phyloP scores from a whole-genome alignment of 2,797 vertebrate genomes.

The Eospalax fontanierii region DNA sequence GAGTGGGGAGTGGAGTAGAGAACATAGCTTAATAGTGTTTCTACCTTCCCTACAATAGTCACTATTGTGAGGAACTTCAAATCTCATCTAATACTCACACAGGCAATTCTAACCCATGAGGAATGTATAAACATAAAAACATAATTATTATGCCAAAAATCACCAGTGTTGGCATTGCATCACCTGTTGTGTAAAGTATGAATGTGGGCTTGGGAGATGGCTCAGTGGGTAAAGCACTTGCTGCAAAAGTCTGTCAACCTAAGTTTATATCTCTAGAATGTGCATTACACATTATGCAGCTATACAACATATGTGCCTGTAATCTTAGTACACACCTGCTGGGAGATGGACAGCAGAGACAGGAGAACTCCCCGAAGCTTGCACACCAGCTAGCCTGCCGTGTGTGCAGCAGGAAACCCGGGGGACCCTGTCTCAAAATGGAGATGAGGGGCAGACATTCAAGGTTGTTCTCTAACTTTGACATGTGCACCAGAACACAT shows the following conservation, averaged over 20 bases:
- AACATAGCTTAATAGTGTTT: background rate
- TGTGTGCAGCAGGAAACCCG: background rate
- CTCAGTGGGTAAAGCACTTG: background rate
- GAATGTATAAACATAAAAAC: background rate
- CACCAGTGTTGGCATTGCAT: background rate
- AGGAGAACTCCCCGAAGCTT: background rate
- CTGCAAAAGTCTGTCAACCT: background rate
- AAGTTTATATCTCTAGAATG: background rate
- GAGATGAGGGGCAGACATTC: background rate
- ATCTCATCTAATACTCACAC: background rate
- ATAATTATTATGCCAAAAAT: background rate
- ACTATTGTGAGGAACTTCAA: background rate
- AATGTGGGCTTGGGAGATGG: background rate
- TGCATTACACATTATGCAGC: background rate
- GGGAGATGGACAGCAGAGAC: background rate
- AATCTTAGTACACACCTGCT: background rate
- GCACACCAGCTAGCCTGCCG: background rate
- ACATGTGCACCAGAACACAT: too few species aligned
- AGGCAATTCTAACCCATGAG: background rate
- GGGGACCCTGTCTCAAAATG: background rate
- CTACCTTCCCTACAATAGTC: background rate
- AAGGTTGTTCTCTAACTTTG: background rate
- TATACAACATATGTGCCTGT: background rate
- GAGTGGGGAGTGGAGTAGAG: background rate
- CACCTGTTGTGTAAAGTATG: background rate